Conservation (phyloP, 2,888 invertebrate genomes). For the Cordilura impudica region DNA sequence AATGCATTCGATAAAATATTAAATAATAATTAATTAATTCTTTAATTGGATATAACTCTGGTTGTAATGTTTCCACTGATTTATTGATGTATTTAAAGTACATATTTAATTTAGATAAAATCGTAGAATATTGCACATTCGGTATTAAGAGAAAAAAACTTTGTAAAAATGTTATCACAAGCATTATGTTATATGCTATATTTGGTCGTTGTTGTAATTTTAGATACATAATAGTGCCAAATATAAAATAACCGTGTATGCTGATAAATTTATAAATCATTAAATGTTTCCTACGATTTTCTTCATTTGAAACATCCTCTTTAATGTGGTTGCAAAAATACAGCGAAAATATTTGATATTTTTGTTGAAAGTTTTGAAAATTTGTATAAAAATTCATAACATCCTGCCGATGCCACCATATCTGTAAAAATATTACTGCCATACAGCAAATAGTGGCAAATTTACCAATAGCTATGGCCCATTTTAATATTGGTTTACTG, state of each 20-base stretch:
- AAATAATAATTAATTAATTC: background rate
- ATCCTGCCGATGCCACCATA: background rate
- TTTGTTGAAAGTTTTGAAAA: background rate
- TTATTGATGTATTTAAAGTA: constrained; percentile 17
- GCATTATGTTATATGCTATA: background rate
- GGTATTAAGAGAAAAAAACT: background rate
- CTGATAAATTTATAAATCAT: constrained; percentile 16
- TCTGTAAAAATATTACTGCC: background rate
- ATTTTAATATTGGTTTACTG: background rate
- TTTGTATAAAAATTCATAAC: background rate
- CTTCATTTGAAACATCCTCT: background rate
- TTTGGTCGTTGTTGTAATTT: background rate
- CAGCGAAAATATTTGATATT: background rate
- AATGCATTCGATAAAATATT: constrained; percentile 19
- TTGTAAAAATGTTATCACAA: constrained; percentile 2
- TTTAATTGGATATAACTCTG: background rate
- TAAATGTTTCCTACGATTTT: background rate
- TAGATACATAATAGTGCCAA: constrained; percentile 5
- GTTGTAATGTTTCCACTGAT: background rate
- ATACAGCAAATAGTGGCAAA: background rate
- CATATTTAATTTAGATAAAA: constrained; percentile 17
- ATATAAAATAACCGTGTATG: background rate
- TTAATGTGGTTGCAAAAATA: background rate
- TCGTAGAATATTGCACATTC: constrained; percentile 2
- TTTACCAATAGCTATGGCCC: background rate